Base-by-base conservation (phyloP, 2,797 vertebrate genomes). In the Micropoecilia bifurca region DNA sequence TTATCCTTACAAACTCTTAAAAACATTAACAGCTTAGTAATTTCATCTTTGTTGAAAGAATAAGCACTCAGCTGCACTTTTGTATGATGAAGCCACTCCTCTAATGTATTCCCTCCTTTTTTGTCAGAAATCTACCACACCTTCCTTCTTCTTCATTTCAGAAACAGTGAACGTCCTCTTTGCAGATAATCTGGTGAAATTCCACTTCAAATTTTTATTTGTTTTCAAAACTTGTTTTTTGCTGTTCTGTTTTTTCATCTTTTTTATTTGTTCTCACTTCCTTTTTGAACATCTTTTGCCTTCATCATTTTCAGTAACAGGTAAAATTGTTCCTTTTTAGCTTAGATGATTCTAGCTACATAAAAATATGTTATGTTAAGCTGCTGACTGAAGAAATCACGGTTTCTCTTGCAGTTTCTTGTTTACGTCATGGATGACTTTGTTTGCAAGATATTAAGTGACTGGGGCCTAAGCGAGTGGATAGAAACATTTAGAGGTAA, bases 361-460 rank as follows among this genome's bases (percentile, higher is more conserved):
- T 22, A 6, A 68, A 68, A 39, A 22, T 0, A 68, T 25, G 0
- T 68, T 5, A 4, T 4, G 3, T 43, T 43, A 2, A 36, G 30
- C 59, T 63, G 13, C 39, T 68, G 1, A 48, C 33, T 33, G 33
- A 46, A 48, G 0, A 20, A 48, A 66, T 74, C 33, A 18, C 2
- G 18, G 2, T 74, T 61, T 79, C 3, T 10, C 28, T 82, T 85
- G 0, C 59, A 87, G 87, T 72, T 82, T n/a, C 59, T 66, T 25
- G 50, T 79, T 25, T 71, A 45, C 1, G 2, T 57, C 63, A 91
- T 89, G 85, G 85, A 86, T 84, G 57, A 71, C 0, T 90, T 89
- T 87, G 87, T 90, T 36, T 1, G 1, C 4, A 5, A 22, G 1
- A 71, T 16, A 59, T n/a, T 75, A 36, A 0, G 13, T 28, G 28